Base-by-base conservation (phyloP, 2,113 vertebrate species). In the Polyodon spathula region DNA sequence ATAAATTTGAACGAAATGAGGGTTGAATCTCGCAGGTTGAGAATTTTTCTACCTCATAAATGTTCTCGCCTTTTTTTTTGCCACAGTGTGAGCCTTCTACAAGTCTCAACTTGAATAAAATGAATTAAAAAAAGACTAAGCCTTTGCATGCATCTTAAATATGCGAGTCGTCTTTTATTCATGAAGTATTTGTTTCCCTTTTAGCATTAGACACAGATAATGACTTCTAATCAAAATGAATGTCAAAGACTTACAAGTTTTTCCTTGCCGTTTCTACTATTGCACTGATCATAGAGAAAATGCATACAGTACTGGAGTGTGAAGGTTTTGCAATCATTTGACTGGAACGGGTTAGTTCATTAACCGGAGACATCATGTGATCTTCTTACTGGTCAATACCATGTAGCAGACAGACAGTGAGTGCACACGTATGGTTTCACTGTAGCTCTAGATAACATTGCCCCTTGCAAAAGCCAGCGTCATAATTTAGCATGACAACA, bases 21-120 rank as follows among this genome's bases (percentile, higher is more conserved):
- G 82, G 76, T 78, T 66, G 58, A 78, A 77, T 84, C 88, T 93
- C 78, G 78, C 88, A 86, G 89, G 88, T 79, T 88, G 88, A 93
- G 89, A 85, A 76, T 72, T 76, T 64, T 76, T 82, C 84, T 75
- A 77, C 72, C 65, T 76, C 69, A 72, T 62, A 81, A 76, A 55
- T 89, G 79, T 92, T 89, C 76, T 71, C 67, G 80, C 82, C 76
- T 82, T 77, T 83, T 72, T 78, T 70, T 82, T 70, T 76, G 58
- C 73, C 69, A 65, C 42, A 67, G 60, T 73, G 76, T 77, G 76
- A 80, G 71, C 78, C 77, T 76, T 64, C 75, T 78, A 79, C 68
- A 66, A 78, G 66, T 71, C 52, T 81, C 70, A 27, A 27, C 77
- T 59, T 81, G 86, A 86, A 85, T 80, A 81, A 89, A 85, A 79